Base-by-base conservation (phyloP, 2,888 invertebrate species). In the Anorthoa munda region DNA sequence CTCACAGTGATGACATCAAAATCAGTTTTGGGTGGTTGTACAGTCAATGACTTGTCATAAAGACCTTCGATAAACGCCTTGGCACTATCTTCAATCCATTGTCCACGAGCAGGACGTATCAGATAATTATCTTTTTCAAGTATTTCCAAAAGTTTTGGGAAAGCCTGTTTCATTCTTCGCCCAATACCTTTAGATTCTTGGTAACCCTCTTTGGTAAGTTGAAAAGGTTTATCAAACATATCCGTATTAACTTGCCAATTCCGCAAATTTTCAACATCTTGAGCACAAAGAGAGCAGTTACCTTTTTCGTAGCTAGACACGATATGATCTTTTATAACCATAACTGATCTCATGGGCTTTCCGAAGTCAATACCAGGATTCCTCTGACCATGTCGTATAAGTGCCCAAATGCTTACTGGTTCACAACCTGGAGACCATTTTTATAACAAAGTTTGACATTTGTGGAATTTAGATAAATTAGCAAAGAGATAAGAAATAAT, bases 161-260 rank as follows among this genome's bases (percentile, higher is more conserved):
- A 95, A 18, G 93, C 91, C 79, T 93, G 88, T 83, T 91, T 93
- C 39, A 95, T 79, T 72, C 95, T 91, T 66, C 87, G 90, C 11
- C 92, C 98, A 17, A 98, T 94, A 64, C 97, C 96, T 82, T 95
- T 95, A 83, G 97, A 91, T 91, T 98, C 98, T 84, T 97, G 96
- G 88, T 95, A 94, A 39, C 97, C 97, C 83, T 95, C 94, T 45
- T 91, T 87, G 3, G 92, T 90, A 58, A 95, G 90, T 75, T 91
- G 87, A 31, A 85, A 83, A 45, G 87, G 84, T 69, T 92, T 88
- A 61, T 90, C 89, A 60, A 94, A 93, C 79, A 94, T 88, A 59
- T 90, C 88, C 2, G 77, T 83, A 77, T 93, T 90, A 18, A 88
- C 61, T 55, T 83, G 75, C 93, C 93, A 94, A 55, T 90, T 87